Evolutionary conservation across 2,888 invertebrate genomes (phyloP).

Genomic region (Masnerella sp.): DNA sequence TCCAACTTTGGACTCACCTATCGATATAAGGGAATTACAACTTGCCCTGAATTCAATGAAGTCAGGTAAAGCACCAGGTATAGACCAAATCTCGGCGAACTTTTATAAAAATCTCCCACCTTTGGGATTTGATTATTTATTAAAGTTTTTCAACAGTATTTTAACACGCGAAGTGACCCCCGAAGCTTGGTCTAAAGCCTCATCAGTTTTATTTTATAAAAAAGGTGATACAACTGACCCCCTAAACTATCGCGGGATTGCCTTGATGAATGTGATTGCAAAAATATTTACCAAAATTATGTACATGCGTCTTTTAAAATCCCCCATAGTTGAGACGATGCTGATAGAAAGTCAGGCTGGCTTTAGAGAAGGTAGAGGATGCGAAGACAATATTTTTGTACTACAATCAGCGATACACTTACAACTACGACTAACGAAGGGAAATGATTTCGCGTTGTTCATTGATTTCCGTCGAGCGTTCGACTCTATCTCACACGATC

Average conservation of each 20-base stretch:
- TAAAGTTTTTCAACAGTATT: constrained; percentile 37
- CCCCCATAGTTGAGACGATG: not conserved
- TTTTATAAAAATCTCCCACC: constrained; percentile 32
- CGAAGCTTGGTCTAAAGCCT: constrained; percentile 15
- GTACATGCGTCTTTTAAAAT: constrained; percentile 12
- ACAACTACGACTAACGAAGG: constrained; percentile 2
- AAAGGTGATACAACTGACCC: constrained; percentile 21
- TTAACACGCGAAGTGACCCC: constrained; percentile 16
- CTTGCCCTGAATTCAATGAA: constrained; percentile 18
- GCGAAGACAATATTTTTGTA: constrained; percentile 23
- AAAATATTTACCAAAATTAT: constrained; percentile 32
- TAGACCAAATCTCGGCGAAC: constrained; percentile 33
- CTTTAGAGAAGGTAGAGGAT: constrained; percentile 13
- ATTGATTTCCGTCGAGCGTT: constrained; percentile 1
- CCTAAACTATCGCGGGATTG: constrained; percentile 21
- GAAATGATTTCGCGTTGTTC: not conserved
- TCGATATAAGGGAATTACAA: constrained; percentile 16
- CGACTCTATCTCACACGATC: constrained; percentile 6
- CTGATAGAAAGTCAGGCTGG: constrained; percentile 20
- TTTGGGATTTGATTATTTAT: constrained; percentile 17
- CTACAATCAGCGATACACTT: constrained; percentile 18
- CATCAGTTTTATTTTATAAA: constrained; percentile 5
- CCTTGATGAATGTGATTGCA: constrained; percentile 21
- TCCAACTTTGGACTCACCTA: not conserved
- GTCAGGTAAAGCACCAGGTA: constrained; percentile 39